Evolutionary conservation across 2,888 invertebrate genomes (phyloP), one percentile per base, ranked within the genome.

Genomic region (Drosophila monieri): DNA sequence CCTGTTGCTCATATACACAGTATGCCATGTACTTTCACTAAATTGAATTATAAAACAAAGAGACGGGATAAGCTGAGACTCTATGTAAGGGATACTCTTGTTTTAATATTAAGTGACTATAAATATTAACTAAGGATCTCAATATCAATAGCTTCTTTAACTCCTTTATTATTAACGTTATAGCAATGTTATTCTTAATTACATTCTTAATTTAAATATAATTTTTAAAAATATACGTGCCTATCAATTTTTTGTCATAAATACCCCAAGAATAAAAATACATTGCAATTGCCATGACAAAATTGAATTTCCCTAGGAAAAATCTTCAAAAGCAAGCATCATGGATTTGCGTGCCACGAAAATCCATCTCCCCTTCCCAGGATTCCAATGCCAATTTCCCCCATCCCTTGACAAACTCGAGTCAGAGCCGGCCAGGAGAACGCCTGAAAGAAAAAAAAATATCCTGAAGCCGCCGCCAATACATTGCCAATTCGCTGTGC

Each of bases 241-340:
- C 14, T 6, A 1, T 14, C 35, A n/a, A 35, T n/a, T 35, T 35
- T 14, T 6, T n/a, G 35, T 6, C n/a, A 35, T 35, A 14, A 35
- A 35, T n/a, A 35, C 6, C 6, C 1, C 14, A 14, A 35, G 18
- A 35, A 47, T 6, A 51, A 27, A 23, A 14, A 30, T 30, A 43
- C 9, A 18, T 35, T n/a, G 55, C 70, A 51, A 71, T 72, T 83
- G 69, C 57, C 56, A 59, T 48, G 61, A 64, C 53, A 53, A 73
- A 80, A 80, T 78, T 77, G 65, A 80, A 80, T 80, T 84, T 80
- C 51, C 76, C 55, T 30, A 47, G 53, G 43, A 57, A 55, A 68
- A 78, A 76, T 80, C 80, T 78, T 80, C 75, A 80, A 80, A 84
- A 77, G 81, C 68, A 66, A 60, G 68, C 72, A 48, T 74, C 64